Evolutionary conservation across 2,888 invertebrate genomes (phyloP).

Genomic region (Drosophila birchii): DNA sequence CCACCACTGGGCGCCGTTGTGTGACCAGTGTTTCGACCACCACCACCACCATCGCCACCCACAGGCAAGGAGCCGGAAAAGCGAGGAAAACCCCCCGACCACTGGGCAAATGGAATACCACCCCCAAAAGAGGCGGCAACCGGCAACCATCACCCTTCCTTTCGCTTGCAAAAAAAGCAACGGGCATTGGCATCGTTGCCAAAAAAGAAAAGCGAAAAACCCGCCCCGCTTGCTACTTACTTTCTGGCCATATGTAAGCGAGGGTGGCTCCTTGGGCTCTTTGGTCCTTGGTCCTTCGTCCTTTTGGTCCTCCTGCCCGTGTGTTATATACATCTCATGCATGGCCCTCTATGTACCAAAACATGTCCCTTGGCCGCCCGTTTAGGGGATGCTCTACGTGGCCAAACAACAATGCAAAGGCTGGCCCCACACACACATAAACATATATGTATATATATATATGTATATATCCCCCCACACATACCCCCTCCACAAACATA

Average conservation of each 20-base stretch:
- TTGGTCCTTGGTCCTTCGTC: background rate
- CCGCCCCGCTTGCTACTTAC: conserved; percentile 68
- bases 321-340: conserved; percentile 38
- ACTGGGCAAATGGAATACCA: conserved; percentile 14
- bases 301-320: conserved; percentile 20
- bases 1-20: conserved; percentile 34
- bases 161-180: conserved; percentile 64
- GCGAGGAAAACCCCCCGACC: conserved; percentile 6
- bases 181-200: conserved; percentile 57
- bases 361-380: conserved; percentile 42
- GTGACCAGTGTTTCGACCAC: conserved; percentile 10
- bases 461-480: background rate
- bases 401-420: conserved; percentile 18
- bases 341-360: conserved; percentile 22
- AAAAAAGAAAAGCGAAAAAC: conserved; percentile 46
- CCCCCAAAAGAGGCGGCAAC: conserved; percentile 17
- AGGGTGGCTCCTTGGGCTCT: conserved; percentile 62
- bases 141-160: conserved; percentile 9
- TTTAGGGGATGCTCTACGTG: conserved; percentile 48
- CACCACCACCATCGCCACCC: conserved; percentile 57
- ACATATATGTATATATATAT: background rate
- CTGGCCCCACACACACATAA: conserved; percentile 18
- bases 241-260: conserved; percentile 77
- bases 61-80: conserved; percentile 12
- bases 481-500: background rate